Evolutionary conservation across 2,888 invertebrate genomes (phyloP).

Genomic region (Colostygia pectinataria): DNA sequence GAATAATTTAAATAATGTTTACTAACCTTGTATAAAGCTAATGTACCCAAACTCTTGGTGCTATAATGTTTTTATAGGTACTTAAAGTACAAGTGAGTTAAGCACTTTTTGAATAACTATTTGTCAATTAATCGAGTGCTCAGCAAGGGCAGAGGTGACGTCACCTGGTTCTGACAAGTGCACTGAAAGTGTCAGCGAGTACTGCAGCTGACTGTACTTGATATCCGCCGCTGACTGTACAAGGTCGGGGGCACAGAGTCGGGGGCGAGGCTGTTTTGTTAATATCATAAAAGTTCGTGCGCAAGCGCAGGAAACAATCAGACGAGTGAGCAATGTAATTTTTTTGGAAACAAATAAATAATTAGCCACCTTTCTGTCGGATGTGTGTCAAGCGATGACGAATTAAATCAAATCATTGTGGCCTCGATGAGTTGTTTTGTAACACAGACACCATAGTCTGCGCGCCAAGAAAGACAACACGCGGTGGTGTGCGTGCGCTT

Average conservation of each 20-base stretch:
- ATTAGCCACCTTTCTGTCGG: background rate
- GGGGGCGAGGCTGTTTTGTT: background rate
- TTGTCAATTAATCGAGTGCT: background rate
- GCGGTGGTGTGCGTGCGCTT: background rate
- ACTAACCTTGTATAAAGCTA: too few species aligned
- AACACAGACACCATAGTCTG: conserved; percentile 1
- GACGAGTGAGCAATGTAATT: conserved; percentile 11
- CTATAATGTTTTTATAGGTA: too few species aligned
- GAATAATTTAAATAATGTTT: too few species aligned
- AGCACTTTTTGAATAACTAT: background rate
- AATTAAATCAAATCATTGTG: conserved; percentile 1
- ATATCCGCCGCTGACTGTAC: background rate
- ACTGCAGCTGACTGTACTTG: background rate
- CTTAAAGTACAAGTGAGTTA: background rate
- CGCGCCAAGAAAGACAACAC: background rate
- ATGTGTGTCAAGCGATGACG: conserved; percentile 7
- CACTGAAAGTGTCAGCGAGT: background rate
- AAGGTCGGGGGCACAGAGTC: background rate
- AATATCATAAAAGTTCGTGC: conserved; percentile 4
- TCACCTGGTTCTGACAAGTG: background rate
- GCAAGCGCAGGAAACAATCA: conserved; percentile 18
- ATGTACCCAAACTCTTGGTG: too few species aligned
- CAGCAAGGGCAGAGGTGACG: background rate
- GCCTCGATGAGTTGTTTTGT: conserved; percentile 22
- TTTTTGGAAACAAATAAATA: background rate